These are phyloP conservation scores for Actinopyga echinites DNA, from an alignment of 53 echinoderm and acorn worm genomes.

Conservation along the genomic window DNA sequence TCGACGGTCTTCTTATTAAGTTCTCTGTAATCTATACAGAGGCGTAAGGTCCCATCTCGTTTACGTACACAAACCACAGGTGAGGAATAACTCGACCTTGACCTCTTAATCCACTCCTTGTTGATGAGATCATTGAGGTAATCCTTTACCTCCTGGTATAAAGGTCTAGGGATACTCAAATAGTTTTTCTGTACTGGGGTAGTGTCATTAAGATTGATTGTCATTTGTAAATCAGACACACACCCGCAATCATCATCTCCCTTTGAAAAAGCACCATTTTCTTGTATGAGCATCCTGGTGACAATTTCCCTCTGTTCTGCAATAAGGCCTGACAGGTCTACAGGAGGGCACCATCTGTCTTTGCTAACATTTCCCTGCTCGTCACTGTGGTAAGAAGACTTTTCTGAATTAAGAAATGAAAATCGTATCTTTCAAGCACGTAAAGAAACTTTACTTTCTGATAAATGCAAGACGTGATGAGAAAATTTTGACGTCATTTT, in stretches of 20 bases:
- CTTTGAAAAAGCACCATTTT: slow-evolving; percentile 24
- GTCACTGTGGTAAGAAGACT: no score
- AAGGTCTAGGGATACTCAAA: slow-evolving; percentile 48
- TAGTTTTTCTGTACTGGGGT: slow-evolving; percentile 64
- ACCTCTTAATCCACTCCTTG: slow-evolving; percentile 50
- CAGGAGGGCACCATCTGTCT: background rate
- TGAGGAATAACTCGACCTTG: slow-evolving; percentile 49
- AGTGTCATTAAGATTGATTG: slow-evolving; percentile 28
- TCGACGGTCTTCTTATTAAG: slow-evolving; percentile 61
- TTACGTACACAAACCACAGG: slow-evolving; percentile 67
- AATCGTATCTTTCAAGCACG: no score
- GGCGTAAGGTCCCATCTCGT: slow-evolving; percentile 49
- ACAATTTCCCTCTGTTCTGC: background rate
- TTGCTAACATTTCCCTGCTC: background rate
- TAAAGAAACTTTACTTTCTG: no score
- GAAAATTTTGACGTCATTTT: no score
- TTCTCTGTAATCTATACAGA: slow-evolving; percentile 65
- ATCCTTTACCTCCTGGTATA: slow-evolving; percentile 54
- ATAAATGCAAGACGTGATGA: no score
- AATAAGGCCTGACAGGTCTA: background rate
- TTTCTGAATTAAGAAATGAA: no score
- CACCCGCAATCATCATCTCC: slow-evolving; percentile 10
- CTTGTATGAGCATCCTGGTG: slow-evolving; percentile 34
- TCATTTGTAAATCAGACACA: slow-evolving; percentile 38
- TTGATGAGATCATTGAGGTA: slow-evolving; percentile 56